Evolutionary conservation across 1,140 invertebrate species (phyloP), one percentile per base, ranked within the genome.

Genomic region (Dufourea novaeangliae): DNA sequence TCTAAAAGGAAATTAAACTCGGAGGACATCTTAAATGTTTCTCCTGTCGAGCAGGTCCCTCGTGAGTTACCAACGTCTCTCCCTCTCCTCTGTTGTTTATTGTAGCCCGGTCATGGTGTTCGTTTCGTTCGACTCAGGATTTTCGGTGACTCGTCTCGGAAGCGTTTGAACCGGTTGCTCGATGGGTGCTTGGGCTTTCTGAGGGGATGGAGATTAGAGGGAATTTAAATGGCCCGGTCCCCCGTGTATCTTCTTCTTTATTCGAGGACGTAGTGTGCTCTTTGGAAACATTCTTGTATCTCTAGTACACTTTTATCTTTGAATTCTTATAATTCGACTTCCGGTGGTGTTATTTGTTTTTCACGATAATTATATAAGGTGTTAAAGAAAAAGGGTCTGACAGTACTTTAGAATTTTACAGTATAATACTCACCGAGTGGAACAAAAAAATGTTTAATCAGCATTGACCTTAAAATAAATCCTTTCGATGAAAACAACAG

Each of bases 1-100:
- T n/a, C n/a, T n/a, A n/a, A n/a, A n/a, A n/a, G n/a, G n/a, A n/a
- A n/a, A n/a, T n/a, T n/a, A n/a, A n/a, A n/a, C n/a, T n/a, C n/a
- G n/a, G n/a, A n/a, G n/a, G n/a, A n/a, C n/a, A n/a, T n/a, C n/a
- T n/a, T n/a, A n/a, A n/a, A n/a, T n/a, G n/a, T n/a, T n/a, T n/a
- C n/a, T n/a, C n/a, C n/a, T n/a, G 5, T 44, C 14, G 3, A 17
- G 3, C 41, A 5, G 17, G 41, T 17, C 12, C 41, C 44, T 39
- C 41, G n/a, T 46, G 62, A 39, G 37, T 75, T 73, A 46, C 68
- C 63, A 17, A 34, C 29, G 41, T 78, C 29, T 66, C 52, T 57
- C 66, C 32, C n/a, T n/a, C 29, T 11, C 32, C 25, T 50, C 39
- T 17, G 34, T 34, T 7, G 27, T 59, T 63, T 59, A 52, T 44